Percentiles rank a stretch among this genome's conserved stretches.
These are phyloP conservation scores for Phaethornis superciliosus DNA, from an alignment of 2,113 vertebrate genomes.

Conservation along the genomic window DNA sequence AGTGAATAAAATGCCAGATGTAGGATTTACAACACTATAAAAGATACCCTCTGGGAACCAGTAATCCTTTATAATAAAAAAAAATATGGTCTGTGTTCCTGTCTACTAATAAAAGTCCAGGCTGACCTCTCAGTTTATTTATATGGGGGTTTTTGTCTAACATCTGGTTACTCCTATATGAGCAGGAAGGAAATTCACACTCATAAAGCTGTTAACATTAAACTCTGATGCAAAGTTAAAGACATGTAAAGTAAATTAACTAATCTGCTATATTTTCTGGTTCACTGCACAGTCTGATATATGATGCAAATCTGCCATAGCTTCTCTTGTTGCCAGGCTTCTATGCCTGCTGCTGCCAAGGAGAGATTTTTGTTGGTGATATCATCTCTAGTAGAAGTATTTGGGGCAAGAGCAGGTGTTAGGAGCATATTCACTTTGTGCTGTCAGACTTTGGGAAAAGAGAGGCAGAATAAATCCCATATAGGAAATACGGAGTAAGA, in stretches of 20 bases:
- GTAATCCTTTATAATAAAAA: conserved; percentile 7
- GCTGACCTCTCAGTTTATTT: not conserved
- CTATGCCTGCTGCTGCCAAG: not conserved
- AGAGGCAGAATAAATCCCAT: not conserved
- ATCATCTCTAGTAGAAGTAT: not conserved
- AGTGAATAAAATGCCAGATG: conserved; percentile 32
- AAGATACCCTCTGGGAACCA: not conserved
- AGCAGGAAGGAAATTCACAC: not conserved
- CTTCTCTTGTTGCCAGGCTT: not conserved
- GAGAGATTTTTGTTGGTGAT: not conserved
- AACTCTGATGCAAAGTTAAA: not conserved
- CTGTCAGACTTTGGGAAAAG: not conserved
- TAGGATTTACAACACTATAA: not conserved
- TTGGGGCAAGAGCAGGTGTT: not conserved
- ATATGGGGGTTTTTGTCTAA: not conserved
- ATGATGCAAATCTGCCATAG: not conserved
- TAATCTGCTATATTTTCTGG: not conserved
- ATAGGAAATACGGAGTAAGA: not conserved
- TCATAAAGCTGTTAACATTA: not conserved
- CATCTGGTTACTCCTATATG: not conserved
- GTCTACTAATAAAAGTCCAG: not conserved
- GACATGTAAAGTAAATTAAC: not conserved
- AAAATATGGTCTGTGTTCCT: not conserved
- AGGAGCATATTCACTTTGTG: not conserved
- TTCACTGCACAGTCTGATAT: not conserved